Evolutionary conservation across 1,140 invertebrate species (phyloP), one percentile per base, ranked within the genome.

Genomic region (Latrodectus geometricus): DNA sequence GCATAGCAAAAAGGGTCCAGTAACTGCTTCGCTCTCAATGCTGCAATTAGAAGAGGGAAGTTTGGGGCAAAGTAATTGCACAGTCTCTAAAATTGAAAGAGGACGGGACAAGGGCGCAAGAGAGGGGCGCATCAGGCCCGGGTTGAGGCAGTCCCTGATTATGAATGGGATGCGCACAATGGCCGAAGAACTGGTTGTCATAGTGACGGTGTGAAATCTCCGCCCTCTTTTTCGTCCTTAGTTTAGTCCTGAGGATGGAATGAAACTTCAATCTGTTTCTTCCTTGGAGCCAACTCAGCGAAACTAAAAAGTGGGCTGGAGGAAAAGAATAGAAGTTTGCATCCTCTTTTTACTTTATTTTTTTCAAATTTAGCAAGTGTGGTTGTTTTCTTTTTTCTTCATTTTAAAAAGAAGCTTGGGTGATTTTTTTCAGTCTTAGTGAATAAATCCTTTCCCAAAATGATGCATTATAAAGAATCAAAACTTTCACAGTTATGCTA

Each of bases 111-210:
- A 66, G 81, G 66, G 82, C 72, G 82, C 82, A 84, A 15, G 50
- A 20, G 48, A 66, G 72, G 73, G 56, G 72, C 82, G 73, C 72
- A 76, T 75, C 72, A 68, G 82, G 82, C 48, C 73, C 35, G 73
- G 73, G 49, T 21, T 78, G 35, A 86, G 83, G 75, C 83, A 77
- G 83, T 56, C 83, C 83, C 83, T 86, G 61, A 86, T 86, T 86
- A 86, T 86, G 83, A 86, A 86, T 86, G 83, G 83, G 83, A 86
- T 86, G 83, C 83, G 83, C 75, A 86, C 83, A 86, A 86, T 86
- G 83, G 82, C 56, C 82, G 82, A 76, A 84, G 73, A 76, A 56
- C 74, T 49, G 14, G 83, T 86, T 77, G 56, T 73, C 61, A 77
- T 86, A 66, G 75, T 17, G 70, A 86, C 83, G 23, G 83, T 65